Evolutionary conservation across 2,888 invertebrate species (phyloP).

Genomic region (Polymixis flavicincta): DNA sequence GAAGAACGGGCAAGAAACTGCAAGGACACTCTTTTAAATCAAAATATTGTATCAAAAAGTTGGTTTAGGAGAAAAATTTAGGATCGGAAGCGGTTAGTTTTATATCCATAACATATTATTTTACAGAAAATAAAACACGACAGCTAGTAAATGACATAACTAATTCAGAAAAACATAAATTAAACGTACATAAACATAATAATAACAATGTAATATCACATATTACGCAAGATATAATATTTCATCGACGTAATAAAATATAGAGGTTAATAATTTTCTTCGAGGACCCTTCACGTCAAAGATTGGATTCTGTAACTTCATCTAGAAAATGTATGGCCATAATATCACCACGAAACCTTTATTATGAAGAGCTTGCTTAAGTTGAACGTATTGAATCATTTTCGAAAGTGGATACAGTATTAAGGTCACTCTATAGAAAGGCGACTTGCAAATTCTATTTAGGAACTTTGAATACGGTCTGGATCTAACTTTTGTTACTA

Average conservation of each 20-base stretch:
- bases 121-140: background rate
- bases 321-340: conserved; percentile 45
- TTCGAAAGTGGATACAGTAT: conserved; percentile 15
- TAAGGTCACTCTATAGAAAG: conserved; percentile 3
- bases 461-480: background rate
- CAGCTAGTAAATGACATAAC: background rate
- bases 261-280: conserved; percentile 41
- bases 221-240: conserved; percentile 29
- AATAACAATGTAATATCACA: conserved; percentile 4
- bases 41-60: too few relatives aligned
- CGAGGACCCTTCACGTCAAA: conserved; percentile 38
- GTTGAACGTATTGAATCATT: conserved; percentile 19
- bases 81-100: background rate
- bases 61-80: background rate
- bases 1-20: too few relatives aligned
- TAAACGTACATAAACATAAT: background rate
- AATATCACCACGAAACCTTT: conserved; percentile 26
- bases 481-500: background rate
- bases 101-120: background rate
- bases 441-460: background rate
- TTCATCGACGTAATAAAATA: conserved; percentile 41
- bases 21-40: too few relatives aligned
- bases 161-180: background rate
- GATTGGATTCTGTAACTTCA: conserved; percentile 58
- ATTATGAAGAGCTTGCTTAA: conserved; percentile 7